Base-by-base conservation (phyloP, 2,888 invertebrate genomes). In the Andrena praecox region DNA sequence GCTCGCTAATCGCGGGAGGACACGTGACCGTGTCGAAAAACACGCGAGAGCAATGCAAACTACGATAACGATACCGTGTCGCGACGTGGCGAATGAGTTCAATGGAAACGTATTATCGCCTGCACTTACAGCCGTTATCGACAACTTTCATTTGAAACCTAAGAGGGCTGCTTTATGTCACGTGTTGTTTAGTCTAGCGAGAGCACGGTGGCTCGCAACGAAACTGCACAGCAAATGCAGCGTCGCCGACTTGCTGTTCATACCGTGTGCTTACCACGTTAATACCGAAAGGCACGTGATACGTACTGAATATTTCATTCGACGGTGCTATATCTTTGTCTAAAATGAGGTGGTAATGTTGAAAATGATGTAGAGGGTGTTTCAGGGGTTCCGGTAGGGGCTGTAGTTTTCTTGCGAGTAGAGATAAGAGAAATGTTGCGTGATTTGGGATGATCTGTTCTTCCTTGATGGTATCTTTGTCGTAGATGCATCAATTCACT, bases 1-100 rank as follows among this genome's bases (percentile, higher is more conserved):
- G 31, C 80, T 33, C 27, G 77, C 50, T 86, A 86, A 86, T 88
- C 82, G 82, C 52, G 31, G 6, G 16, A 20, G 59, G 63, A 79
- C 82, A 86, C 77, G 79, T 84, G 76, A 88, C 63, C 69, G 71
- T 84, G 74, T 85, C 76, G 74, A 88, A 66, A 82, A 70, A 78
- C 85, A 87, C 72, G 74, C 83, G 67, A 83, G 56, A 33, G 20
- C 42, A 20, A 70, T 60, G 48, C 29, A 50, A 50, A 48, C 24
- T 48, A 56, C 24, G 48, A 56, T 35, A 79, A 56, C 64, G 59
- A 59, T 77, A 52, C 16, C 42, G 42, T 27, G 52, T 59, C 10
- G 31, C 27, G 5, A 5, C 27, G 12, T 59, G 50, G 42, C 24
- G 56, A 50, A 64, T 8, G 52, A 10, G n/a, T n/a, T 27, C n/a